Evolutionary conservation across 2,888 invertebrate species (phyloP), one percentile per base, ranked within the genome.

Genomic region (Oligia fasciuncula): DNA sequence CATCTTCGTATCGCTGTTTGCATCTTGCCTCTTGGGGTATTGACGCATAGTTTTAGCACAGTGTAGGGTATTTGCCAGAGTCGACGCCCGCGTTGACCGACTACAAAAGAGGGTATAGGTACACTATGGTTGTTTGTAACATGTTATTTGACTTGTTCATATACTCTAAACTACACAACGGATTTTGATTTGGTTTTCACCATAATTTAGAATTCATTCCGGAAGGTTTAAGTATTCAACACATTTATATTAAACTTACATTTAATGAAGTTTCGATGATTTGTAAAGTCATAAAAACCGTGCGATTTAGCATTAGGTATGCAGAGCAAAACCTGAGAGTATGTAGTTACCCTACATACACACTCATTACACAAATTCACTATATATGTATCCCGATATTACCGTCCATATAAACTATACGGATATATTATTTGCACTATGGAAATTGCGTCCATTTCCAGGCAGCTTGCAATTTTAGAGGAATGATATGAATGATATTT

Each of bases 401-500:
- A 57, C 54, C 1, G n/a, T 57, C 57, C 35, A 65, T 60, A 79
- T 60, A 79, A 84, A 68, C 63, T 69, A 35, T 49, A 62, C 51
- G 19, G 8, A 49, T 4, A 73, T 70, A 81, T 66, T 70, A 81
- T 66, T 19, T 76, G 66, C 72, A 66, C n/a, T 65, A 63, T 73
- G 66, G 54, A 72, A 73, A 76, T 83, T 70, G 81, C 76, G 57
- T 70, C 68, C 76, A 77, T 74, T 76, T 63, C 35, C 60, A 68
- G 46, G 19, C 66, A 74, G 73, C 51, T 73, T 85, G 60, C 73
- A 85, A 85, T 85, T 85, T 85, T 67, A 35, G 63, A 66, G 72
- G 29, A 51, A 76, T 74, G 46, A 76, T 71, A 76, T 77, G 73
- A 29, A 29, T 29, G 29, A 29, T 54, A 77, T 40, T 81, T 73